Conservation (phyloP, 2,797 vertebrate genomes). For the Mus minutoides region DNA sequence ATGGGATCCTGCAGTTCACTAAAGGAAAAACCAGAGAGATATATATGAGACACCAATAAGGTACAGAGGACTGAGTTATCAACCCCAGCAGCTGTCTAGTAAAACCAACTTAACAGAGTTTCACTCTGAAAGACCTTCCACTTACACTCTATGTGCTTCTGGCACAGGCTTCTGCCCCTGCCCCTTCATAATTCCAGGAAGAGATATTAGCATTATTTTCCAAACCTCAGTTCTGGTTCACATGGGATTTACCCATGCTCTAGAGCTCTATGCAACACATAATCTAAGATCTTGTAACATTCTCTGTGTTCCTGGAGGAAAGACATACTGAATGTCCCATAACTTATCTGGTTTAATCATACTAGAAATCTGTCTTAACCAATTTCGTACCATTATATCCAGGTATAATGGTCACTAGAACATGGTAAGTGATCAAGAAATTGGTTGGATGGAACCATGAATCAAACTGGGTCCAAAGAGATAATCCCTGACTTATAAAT, state of each 20-base stretch:
- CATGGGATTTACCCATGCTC: neutral
- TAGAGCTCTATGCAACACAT: neutral
- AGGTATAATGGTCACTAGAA: neutral
- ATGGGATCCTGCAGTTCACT: slow-evolving; percentile 84
- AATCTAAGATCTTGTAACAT: neutral
- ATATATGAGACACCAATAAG: slow-evolving; percentile 40
- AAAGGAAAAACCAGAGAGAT: slow-evolving; percentile 69
- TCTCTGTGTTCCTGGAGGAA: neutral
- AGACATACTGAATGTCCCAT: neutral
- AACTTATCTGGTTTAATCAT: neutral
- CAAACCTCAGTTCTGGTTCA: neutral
- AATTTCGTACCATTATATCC: neutral
- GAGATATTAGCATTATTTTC: neutral
- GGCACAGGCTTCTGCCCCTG: neutral
- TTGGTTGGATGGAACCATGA: slow-evolving; percentile 4
- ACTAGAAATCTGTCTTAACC: slow-evolving; percentile 15
- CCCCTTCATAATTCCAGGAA: neutral
- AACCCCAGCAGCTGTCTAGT: neutral
- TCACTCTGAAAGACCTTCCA: neutral
- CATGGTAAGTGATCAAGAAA: slow-evolving; percentile 31
- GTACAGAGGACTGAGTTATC: neutral
- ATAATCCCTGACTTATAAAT: neutral
- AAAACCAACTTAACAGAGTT: neutral
- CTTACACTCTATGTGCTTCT: neutral
- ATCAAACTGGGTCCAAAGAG: neutral